These are phyloP conservation scores for Cliona cf. orientalis DNA, from an alignment of 37 sponge, comb jelly and placozoan species.

Conservation along the genomic window DNA sequence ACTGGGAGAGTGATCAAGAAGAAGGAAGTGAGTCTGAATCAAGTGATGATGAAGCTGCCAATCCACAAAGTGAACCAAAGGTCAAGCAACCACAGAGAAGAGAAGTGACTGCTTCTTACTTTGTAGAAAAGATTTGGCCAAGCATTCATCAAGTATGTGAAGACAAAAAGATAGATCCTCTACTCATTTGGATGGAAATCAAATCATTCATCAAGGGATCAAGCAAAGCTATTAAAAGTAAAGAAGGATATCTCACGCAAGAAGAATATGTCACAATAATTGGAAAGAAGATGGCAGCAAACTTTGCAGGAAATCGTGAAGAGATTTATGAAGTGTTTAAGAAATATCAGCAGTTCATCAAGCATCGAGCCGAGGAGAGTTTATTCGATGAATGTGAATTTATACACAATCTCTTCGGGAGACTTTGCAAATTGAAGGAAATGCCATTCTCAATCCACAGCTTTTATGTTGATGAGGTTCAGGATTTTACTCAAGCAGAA, in stretches of 20 bases:
- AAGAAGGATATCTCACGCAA: slow-evolving; percentile 40
- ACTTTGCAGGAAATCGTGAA: slow-evolving; percentile 53
- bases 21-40: slow-evolving; percentile 37
- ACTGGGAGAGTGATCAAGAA: slow-evolving; percentile 37
- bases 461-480: slow-evolving; percentile 85
- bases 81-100: slow-evolving; percentile 39
- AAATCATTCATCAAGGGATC: slow-evolving; percentile 87
- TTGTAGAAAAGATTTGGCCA: slow-evolving; percentile 52
- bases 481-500: slow-evolving; percentile 91
- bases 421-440: slow-evolving; percentile 32
- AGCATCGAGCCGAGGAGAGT: slow-evolving; percentile 12
- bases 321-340: slow-evolving; percentile 69
- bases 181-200: slow-evolving; percentile 88
- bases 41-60: not conserved
- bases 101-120: slow-evolving; percentile 46
- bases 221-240: slow-evolving; percentile 52
- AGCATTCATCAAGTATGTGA: slow-evolving; percentile 15
- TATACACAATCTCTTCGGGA: slow-evolving; percentile 32
- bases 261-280: slow-evolving; percentile 63
- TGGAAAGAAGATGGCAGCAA: slow-evolving; percentile 76
- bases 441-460: slow-evolving; percentile 51
- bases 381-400: slow-evolving; percentile 82
- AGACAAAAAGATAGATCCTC: slow-evolving; percentile 18
- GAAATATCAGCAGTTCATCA: slow-evolving; percentile 15
- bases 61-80: not conserved